Conservation (phyloP, 2,797 vertebrate genomes). For the Ataeniobius toweri region DNA sequence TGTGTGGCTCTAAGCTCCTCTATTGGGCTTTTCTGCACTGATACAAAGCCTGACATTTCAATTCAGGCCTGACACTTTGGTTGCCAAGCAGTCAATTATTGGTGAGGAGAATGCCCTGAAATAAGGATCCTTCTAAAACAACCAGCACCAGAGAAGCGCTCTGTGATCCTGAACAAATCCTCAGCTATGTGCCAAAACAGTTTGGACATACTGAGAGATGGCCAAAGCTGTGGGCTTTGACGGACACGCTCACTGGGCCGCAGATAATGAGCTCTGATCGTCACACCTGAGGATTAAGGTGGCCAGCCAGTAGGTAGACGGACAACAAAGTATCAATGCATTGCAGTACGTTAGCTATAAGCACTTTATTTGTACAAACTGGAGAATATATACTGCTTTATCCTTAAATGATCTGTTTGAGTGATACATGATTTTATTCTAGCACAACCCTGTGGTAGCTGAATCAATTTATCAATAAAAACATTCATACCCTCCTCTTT, state of each 20-base stretch:
- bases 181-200: constrained; percentile 22
- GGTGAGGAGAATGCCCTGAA: constrained; percentile 24
- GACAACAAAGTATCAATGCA: constrained; percentile 27
- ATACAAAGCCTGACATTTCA: constrained; percentile 58
- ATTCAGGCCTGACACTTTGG: constrained; percentile 35
- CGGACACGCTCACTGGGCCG: constrained; percentile 44
- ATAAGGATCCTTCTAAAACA: constrained; percentile 33
- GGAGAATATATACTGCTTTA: neutral
- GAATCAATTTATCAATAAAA: constrained; percentile 43
- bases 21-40: constrained; percentile 8
- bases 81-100: constrained; percentile 39
- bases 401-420: constrained; percentile 1
- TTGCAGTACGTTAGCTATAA: neutral
- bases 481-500: constrained; percentile 19
- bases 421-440: constrained; percentile 3
- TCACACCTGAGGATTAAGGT: neutral
- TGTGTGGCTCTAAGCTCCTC: constrained; percentile 14
- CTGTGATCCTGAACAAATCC: constrained; percentile 37
- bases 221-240: constrained; percentile 35
- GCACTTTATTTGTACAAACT: neutral
- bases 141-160: constrained; percentile 11
- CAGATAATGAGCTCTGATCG: constrained; percentile 52
- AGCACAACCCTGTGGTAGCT: neutral
- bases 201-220: constrained; percentile 10
- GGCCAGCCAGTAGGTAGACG: constrained; percentile 1